Percentiles rank a stretch among this genome's conserved stretches.
Evolutionary conservation across 2,888 invertebrate genomes (phyloP).

Genomic region (Ormia ochracea): DNA sequence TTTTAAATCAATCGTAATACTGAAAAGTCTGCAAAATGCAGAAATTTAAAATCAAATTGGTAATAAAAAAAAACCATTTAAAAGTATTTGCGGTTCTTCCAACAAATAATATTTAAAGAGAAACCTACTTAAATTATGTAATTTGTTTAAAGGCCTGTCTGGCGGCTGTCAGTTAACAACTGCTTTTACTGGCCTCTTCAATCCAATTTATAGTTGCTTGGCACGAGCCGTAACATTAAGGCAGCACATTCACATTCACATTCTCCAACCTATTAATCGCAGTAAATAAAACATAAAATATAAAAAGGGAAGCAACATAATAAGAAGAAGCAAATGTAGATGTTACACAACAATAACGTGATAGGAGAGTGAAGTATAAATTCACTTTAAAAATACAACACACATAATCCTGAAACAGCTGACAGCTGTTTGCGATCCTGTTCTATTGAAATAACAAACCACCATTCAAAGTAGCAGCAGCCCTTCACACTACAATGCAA

Average conservation of each 20-base stretch:
- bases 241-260: too few species aligned
- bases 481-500: constrained; percentile 23
- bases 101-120: too few species aligned
- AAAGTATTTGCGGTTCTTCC: too few species aligned
- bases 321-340: constrained; percentile 43
- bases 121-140: too few species aligned
- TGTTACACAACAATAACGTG: not conserved
- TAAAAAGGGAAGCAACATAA: constrained; percentile 9
- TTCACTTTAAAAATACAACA: not conserved
- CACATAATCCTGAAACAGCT: constrained; percentile 57
- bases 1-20: too few species aligned
- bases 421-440: constrained; percentile 61
- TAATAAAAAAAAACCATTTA: too few species aligned
- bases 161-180: not conserved
- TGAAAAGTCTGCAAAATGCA: too few species aligned
- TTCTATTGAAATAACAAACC: constrained; percentile 21
- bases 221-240: constrained; percentile 48
- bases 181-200: constrained; percentile 11
- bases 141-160: too few species aligned
- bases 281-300: constrained; percentile 13
- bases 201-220: not conserved
- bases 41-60: too few species aligned
- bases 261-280: constrained; percentile 18
- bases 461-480: constrained; percentile 29
- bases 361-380: not conserved